phyloP scores from a whole-genome alignment of 2,113 vertebrate genomes.

The Cyprinus carpio region DNA sequence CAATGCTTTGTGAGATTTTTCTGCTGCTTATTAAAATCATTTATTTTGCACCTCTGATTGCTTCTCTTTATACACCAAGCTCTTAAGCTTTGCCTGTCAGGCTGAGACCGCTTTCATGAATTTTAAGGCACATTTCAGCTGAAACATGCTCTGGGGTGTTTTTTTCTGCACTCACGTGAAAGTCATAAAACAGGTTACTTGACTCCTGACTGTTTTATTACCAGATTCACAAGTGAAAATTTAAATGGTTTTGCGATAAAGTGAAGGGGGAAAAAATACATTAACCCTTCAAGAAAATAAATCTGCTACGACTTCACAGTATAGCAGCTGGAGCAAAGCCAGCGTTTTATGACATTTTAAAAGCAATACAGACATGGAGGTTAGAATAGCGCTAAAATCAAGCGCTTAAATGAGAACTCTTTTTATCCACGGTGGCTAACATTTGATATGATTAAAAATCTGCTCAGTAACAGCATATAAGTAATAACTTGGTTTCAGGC shows the following conservation, averaged over 20 bases:
- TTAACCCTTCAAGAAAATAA: slow-evolving; percentile 46
- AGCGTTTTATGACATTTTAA: slow-evolving; percentile 40
- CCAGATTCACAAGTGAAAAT: slow-evolving; percentile 45
- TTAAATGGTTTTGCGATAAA: slow-evolving; percentile 37
- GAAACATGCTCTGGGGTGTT: slow-evolving; percentile 11
- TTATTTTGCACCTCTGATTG: slow-evolving; percentile 25
- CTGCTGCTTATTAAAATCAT: background rate
- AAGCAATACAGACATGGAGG: slow-evolving; percentile 34
- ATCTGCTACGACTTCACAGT: slow-evolving; percentile 43
- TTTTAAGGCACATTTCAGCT: slow-evolving; percentile 36
- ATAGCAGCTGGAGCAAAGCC: slow-evolving; percentile 31
- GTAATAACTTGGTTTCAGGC: slow-evolving; percentile 36
- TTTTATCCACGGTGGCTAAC: slow-evolving; percentile 21
- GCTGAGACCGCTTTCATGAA: slow-evolving; percentile 40
- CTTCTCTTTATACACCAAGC: slow-evolving; percentile 31
- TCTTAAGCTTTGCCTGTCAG: slow-evolving; percentile 1
- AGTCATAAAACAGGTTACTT: slow-evolving; percentile 46
- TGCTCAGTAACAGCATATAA: background rate
- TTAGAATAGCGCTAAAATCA: slow-evolving; percentile 31
- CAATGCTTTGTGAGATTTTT: background rate
- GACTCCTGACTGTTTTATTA: slow-evolving; percentile 54
- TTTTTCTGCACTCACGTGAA: background rate
- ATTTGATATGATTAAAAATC: slow-evolving; percentile 5
- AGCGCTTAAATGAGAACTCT: background rate
- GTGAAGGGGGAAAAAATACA: slow-evolving; percentile 11